Base-by-base conservation (phyloP, 2,888 invertebrate species). In the Machimus rusticus region DNA sequence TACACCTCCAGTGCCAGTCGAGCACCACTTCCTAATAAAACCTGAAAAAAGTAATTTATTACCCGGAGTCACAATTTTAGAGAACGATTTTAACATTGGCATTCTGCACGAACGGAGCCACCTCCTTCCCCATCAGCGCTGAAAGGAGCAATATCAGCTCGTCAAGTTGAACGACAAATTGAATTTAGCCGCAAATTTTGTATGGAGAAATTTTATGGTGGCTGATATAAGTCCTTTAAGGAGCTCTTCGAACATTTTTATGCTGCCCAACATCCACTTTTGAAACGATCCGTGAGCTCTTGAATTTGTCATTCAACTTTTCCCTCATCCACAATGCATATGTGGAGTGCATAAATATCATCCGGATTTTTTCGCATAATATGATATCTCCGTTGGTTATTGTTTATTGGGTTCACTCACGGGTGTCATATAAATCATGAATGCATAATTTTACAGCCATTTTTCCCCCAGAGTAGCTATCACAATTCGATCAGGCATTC, bases 161-260 rank as follows among this genome's bases (percentile, higher is more conserved):
- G 51, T 81, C 81, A 81, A 51, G 81, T n/a, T 81, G 81, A 81
- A 81, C 81, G 31, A 34, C 51, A 81, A 81, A 81, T 81, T 81
- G 81, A 81, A 55, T 81, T 39, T 78, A 78, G 37, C 78, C 78
- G 3, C 43, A 78, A 78, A 78, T 39, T 23, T 12, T 37, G n/a
- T 76, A 37, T 76, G n/a, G 28, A 78, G 23, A 16, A 23, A 78
- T 46, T 76, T 78, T 78, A 43, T 39, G 46, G 28, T 19, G 28
- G 2, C 76, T 43, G 43, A 34, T 76, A 76, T 43, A 23, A 39
- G 23, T 78, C 37, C 39, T 78, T 39, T 78, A 43, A 78, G 37
- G 39, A 76, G 43, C 78, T 6, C 46, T 43, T 78, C 78, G 9
- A 78, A 78, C 19, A 77, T 19, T 31, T n/a, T 34, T 77, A 34